Evolutionary conservation across 2,888 invertebrate species (phyloP).

Genomic region (Mactromeris polynyma): DNA sequence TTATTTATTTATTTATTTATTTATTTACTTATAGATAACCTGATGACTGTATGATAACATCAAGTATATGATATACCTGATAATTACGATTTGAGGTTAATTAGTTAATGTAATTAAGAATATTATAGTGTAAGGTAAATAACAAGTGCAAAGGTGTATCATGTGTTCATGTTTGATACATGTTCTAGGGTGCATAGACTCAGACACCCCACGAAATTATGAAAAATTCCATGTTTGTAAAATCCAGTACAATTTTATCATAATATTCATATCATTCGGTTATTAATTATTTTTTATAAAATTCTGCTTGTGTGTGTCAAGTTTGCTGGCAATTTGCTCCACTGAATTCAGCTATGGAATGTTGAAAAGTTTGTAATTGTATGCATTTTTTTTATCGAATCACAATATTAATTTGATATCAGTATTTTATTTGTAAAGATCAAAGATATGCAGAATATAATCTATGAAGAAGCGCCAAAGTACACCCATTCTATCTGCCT

Average conservation of each 20-base stretch:
- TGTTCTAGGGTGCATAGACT: too few relatives aligned
- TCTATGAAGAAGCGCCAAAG: neutral
- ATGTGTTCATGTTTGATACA: neutral
- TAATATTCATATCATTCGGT: too few relatives aligned
- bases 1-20: neutral
- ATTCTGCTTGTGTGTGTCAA: neutral
- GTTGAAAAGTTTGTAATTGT: neutral
- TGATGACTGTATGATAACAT: neutral
- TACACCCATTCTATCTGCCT: neutral
- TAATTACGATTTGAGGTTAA: neutral
- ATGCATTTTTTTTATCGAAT: neutral
- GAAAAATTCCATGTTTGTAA: too few relatives aligned
- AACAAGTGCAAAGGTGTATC: neutral
- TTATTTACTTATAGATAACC: neutral
- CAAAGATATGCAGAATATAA: neutral
- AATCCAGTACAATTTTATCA: too few relatives aligned
- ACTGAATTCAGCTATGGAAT: neutral
- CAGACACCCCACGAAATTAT: too few relatives aligned
- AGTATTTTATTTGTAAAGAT: neutral
- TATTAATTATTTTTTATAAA: too few relatives aligned
- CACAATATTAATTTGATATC: neutral
- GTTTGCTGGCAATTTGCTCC: neutral
- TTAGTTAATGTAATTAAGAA: neutral
- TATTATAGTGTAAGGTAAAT: neutral
- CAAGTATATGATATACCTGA: neutral